Evolutionary conservation across 2,113 vertebrate genomes (phyloP).

Genomic region (Pluvianellus socialis): DNA sequence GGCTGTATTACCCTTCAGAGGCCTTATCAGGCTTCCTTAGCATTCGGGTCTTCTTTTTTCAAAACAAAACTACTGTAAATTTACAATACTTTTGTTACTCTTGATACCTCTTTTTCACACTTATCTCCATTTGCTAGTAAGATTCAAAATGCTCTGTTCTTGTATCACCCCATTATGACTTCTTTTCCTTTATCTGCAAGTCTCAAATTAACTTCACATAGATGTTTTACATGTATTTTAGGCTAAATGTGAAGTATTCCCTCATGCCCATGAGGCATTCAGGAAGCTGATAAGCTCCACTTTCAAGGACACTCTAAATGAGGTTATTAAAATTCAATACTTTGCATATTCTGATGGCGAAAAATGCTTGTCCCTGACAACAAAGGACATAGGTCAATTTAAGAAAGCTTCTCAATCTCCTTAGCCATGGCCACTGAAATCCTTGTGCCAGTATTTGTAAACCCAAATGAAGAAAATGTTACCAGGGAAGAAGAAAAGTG

Average conservation of each 20-base stretch:
- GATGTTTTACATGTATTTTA: constrained; percentile 42
- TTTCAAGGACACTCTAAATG: constrained; percentile 67
- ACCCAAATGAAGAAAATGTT: neutral
- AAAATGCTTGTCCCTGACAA: constrained; percentile 30
- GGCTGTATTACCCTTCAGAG: neutral
- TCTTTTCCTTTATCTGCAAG: constrained; percentile 26
- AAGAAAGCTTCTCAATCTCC: constrained; percentile 15
- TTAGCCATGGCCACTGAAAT: neutral
- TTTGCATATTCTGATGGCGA: constrained; percentile 49
- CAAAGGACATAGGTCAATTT: neutral
- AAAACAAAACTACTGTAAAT: neutral
- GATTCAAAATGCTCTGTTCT: constrained; percentile 14
- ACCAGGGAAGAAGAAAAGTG: constrained; percentile 1
- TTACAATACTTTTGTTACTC: neutral
- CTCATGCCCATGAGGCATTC: constrained; percentile 31
- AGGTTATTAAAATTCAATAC: constrained; percentile 68
- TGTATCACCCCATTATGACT: constrained; percentile 5
- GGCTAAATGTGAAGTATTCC: constrained; percentile 51
- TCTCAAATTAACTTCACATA: constrained; percentile 52
- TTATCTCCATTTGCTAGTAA: neutral
- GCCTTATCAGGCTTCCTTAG: neutral
- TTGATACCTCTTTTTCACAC: neutral
- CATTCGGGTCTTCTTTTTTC: neutral
- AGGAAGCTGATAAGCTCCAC: constrained; percentile 30
- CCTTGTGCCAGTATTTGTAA: neutral